Conservation (phyloP, 2,113 vertebrate species). For the Bucco capensis region DNA sequence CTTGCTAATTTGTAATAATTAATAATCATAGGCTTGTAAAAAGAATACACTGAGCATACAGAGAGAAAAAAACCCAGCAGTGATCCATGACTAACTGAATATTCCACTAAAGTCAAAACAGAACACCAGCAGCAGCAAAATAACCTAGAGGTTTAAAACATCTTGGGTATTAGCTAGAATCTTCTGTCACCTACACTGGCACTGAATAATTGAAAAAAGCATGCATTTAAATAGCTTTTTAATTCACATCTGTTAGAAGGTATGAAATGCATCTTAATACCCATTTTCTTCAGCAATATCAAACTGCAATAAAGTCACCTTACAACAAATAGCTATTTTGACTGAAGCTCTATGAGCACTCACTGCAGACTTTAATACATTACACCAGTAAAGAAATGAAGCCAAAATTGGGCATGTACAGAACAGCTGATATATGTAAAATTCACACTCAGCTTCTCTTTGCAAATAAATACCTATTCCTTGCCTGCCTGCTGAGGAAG, state of each 20-base stretch:
- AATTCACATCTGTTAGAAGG: conserved; percentile 18
- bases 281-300: not conserved
- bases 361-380: not conserved
- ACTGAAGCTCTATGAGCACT: not conserved
- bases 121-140: not conserved
- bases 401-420: not conserved
- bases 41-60: not conserved
- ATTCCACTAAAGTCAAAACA: not conserved
- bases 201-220: conserved; percentile 13
- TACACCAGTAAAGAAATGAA: not conserved
- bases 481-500: not conserved
- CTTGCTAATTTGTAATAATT: not conserved
- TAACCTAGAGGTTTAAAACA: not conserved
- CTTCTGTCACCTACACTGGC: not conserved
- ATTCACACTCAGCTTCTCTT: not conserved
- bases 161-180: not conserved
- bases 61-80: not conserved
- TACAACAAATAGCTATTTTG: not conserved
- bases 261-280: not conserved
- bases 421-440: not conserved
- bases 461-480: not conserved
- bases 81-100: not conserved
- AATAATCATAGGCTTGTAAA: not conserved
- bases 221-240: conserved; percentile 52
- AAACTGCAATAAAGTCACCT: not conserved